Base-by-base conservation (phyloP, 1,140 invertebrate species). In the Lasaia peninsularis region DNA sequence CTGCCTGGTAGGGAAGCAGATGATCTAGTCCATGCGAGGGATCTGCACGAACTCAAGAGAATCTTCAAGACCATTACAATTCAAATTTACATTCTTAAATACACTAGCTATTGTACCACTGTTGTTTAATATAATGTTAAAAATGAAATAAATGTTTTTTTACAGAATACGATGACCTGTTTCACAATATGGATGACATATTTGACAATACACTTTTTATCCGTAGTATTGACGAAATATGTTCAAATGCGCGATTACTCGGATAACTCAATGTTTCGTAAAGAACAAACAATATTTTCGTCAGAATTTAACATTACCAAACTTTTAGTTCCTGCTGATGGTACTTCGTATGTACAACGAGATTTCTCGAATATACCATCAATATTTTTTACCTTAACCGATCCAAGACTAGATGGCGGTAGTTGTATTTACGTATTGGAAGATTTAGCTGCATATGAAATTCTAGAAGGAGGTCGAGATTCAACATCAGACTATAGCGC, bases 341-440 rank as follows among this genome's bases (percentile, higher is more conserved):
- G 68, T 0, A 69, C 56, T 11, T 71, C 73, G 2, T 76, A 74
- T 20, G 32, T 75, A 11, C 61, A 65, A 33, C 31, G 65, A 7
- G 73, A 80, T 40, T 54, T 69, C 1, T 63, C 71, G 4, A 72
- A 82, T 12, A 72, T 77, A 35, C 79, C 80, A 0, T 71, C 75
- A 5, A 76, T 86, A 56, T 86, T 86, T 21, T 83, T 86, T 32
- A 80, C 81, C 2, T 63, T 83, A 52, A 55, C 67, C 5, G 77
- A 83, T 58, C 60, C 72, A 2, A 71, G 60, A 44, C 28, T 76
- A 52, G 76, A 81, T 21, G 74, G 76, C 2, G 78, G 73, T 0
- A 73, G 67, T 20, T 80, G 78, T 62, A 77, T 85, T n/a, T 85
- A 81, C 48, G 78, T 83, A 1, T 40, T 85, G 12, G 76, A 85